Conservation (phyloP, 2,113 vertebrate species). For the Mormyrus lacerda region DNA sequence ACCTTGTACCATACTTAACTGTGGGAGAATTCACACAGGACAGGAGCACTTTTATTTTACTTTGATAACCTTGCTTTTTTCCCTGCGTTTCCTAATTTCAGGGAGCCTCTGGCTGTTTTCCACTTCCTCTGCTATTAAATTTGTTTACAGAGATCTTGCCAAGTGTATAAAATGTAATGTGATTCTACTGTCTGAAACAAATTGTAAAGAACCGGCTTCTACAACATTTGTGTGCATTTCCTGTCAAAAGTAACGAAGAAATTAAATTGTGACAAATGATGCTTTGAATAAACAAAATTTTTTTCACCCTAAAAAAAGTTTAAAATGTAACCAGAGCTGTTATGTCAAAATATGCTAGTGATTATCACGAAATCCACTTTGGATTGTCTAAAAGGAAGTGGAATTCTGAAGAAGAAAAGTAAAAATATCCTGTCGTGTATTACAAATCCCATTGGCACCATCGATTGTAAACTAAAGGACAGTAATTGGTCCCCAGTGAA, state of each 20-base stretch:
- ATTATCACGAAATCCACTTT: not conserved
- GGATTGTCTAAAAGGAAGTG: not conserved
- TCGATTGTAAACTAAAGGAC: not conserved
- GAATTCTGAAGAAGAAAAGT: not conserved
- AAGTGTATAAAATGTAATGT: slow-evolving; percentile 7
- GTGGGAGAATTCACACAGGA: not conserved
- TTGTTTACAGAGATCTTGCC: not conserved
- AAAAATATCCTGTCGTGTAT: not conserved
- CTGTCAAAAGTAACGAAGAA: not conserved
- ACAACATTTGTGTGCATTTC: not conserved
- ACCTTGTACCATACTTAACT: not conserved
- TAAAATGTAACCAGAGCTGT: not conserved
- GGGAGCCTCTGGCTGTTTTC: not conserved
- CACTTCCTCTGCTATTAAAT: not conserved
- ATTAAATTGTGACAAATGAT: not conserved
- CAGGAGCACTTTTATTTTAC: not conserved
- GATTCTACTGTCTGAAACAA: not conserved
- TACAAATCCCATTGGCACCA: not conserved
- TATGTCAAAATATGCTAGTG: not conserved
- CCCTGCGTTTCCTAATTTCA: not conserved
- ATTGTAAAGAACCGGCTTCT: not conserved
- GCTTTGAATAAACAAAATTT: not conserved
- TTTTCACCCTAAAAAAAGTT: not conserved
- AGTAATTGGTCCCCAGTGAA: not conserved
- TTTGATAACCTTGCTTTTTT: not conserved